Evolutionary conservation across 2,797 vertebrate species (phyloP), one percentile per base, ranked within the genome.

Genomic region (Dendrocincla fuliginosa): DNA sequence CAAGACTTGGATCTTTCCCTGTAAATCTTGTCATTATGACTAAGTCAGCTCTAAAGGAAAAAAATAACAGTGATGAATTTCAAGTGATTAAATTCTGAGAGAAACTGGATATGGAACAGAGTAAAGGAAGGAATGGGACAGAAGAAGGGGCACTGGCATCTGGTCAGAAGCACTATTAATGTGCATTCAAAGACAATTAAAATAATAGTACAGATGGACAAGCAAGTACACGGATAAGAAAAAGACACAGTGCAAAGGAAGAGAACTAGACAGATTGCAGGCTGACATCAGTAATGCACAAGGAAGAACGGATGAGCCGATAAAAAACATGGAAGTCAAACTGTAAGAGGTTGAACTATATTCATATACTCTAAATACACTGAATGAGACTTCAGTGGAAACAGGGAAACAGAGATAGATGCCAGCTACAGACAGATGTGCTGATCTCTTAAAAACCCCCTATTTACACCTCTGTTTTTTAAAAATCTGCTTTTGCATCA

Each of bases 171-270:
- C 41, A 50, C 55, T 90, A 90, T 78, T 86, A 76, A 90, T 90
- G 27, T 81, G 67, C 67, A 78, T 69, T 91, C 61, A 84, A 67
- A 84, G 83, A 78, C 59, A 81, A 81, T 88, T 91, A 94, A 92
- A 95, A 75, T 87, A 87, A 61, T 63, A 63, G 69, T 78, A 49
- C 95, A 95, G 87, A 96, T 93, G 95, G 91, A n/a, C 61, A 90
- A 93, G 92, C 76, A 96, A 97, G 82, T 89, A 93, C 91, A 91
- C 2, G 3, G 61, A 44, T 69, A 61, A 89, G 61, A 83, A 86
- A 67, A 96, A 90, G 28, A 90, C 53, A 75, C 60, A 79, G 61
- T 76, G 70, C 73, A 89, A 87, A 94, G 86, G 76, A 94, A 84
- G 50, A 93, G 61, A 92, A 75, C 47, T 55, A 75, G 55, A 59